Evolutionary conservation across 1,140 invertebrate genomes (phyloP), one percentile per base, ranked within the genome.

Genomic region (Aporrectodea caliginosa): DNA sequence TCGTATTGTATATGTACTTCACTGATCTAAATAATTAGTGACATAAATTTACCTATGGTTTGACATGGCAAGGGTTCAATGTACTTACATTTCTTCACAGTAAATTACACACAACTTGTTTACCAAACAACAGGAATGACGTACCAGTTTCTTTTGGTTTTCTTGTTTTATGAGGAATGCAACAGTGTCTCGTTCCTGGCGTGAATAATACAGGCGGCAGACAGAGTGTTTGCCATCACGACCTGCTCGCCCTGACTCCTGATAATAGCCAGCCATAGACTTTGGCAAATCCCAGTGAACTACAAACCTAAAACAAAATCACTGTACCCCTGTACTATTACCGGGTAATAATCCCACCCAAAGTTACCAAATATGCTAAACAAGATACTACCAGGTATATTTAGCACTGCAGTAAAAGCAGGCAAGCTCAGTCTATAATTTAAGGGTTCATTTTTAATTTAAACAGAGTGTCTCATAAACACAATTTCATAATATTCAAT

Each of bases 201-300:
- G 90, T n/a, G 92, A 93, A 86, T 96, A 94, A 83, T 93, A 93
- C 34, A 93, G 89, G 71, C 92, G 31, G 29, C 80, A 81, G 69
- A 58, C 70, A 2, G 84, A 92, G 16, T 90, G 88, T 80, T 93
- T 91, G 0, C 94, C 94, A 89, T 99, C 97, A 78, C 97, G 90
- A 0, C 98, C 98, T 30, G 97, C 96, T 73, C 98, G 90, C 16
- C 98, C 98, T 73, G 96, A 93, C 90, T 99, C 98, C 88, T 99
- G 98, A 90, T 99, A 99, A 85, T 97, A 98, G 0, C 95, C 95
- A 90, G 99, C 97, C 83, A 99, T 93, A n/a, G 94, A 97, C 89
- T 97, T 98, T 34, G 97, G 96, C 80, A 98, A 83, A 0, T 94
- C 92, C 85, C 94, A 94, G 88, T 99, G 97, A 77, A 98, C 92